Percentiles rank a stretch among this genome's conserved stretches.
Conservation (phyloP, 2,888 invertebrate species). For the Cyclophora punctaria region DNA sequence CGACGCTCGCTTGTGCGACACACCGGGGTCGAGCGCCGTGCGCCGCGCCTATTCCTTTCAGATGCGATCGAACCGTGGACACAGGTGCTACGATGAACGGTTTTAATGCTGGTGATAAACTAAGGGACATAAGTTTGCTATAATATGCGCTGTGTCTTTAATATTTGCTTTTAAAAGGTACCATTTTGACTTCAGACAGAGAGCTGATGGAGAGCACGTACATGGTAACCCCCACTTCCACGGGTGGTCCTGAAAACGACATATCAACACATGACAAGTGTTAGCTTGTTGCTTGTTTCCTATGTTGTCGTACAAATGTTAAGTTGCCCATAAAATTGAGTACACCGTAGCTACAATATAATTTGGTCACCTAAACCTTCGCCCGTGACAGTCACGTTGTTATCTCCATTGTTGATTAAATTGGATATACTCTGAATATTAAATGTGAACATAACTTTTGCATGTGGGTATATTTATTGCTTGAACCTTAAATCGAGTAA, state of each 20-base stretch:
- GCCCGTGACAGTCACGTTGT: no score
- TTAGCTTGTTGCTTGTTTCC: slow-evolving; percentile 5
- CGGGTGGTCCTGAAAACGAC: slow-evolving; percentile 83
- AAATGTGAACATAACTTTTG: no score
- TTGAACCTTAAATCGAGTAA: no score
- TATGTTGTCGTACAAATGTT: no score
- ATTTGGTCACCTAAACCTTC: no score
- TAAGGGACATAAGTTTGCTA: slow-evolving; percentile 62
- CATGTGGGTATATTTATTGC: no score
- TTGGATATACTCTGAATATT: no score
- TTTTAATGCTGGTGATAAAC: slow-evolving; percentile 67
- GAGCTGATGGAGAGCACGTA: slow-evolving; percentile 91
- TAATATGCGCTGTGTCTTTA: slow-evolving; percentile 66
- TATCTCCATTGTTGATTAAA: no score
- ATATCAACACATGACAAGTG: slow-evolving; percentile 44
- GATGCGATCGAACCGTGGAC: slow-evolving; percentile 66
- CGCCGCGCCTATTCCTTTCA: slow-evolving; percentile 36
- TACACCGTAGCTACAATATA: no score
- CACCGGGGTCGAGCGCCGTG: slow-evolving; percentile 21
- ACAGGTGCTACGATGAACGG: slow-evolving; percentile 73
- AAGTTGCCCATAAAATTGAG: no score
- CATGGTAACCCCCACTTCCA: slow-evolving; percentile 89
- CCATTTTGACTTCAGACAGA: slow-evolving; percentile 89
- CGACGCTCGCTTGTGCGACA: slow-evolving; percentile 13
- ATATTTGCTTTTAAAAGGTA: slow-evolving; percentile 59